These are phyloP conservation scores for Pardalotus punctatus DNA, from an alignment of 2,113 vertebrate genomes.

Conservation along the genomic window DNA sequence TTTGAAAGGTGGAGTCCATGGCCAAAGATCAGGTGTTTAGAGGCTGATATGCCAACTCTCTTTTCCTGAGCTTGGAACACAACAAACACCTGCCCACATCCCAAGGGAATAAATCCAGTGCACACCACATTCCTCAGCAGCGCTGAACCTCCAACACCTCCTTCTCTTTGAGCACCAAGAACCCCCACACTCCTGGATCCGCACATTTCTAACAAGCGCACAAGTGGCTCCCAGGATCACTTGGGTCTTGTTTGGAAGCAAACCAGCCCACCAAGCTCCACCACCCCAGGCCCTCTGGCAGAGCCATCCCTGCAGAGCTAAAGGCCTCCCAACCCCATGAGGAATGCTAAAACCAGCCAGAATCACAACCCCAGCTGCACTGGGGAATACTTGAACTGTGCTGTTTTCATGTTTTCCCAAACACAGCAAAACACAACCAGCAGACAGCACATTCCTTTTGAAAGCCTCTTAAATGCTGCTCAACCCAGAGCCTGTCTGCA, in stretches of 20 bases:
- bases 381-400: neutral
- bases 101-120: neutral
- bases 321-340: neutral
- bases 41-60: rapidly evolving
- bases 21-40: neutral
- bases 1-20: neutral
- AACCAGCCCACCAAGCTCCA: neutral
- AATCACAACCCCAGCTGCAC: neutral
- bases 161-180: neutral
- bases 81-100: rapidly evolving
- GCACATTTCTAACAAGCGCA: neutral
- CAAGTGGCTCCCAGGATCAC: neutral
- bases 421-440: neutral
- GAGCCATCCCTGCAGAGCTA: neutral
- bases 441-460: neutral
- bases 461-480: neutral
- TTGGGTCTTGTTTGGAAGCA: neutral
- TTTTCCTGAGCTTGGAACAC: neutral
- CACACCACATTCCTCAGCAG: neutral
- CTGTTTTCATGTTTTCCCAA: neutral
- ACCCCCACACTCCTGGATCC: neutral
- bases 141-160: rapidly evolving
- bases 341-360: neutral
- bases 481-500: neutral
- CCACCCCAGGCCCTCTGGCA: neutral